Conservation (phyloP, 2,888 invertebrate genomes). For the Acleris emargana region DNA sequence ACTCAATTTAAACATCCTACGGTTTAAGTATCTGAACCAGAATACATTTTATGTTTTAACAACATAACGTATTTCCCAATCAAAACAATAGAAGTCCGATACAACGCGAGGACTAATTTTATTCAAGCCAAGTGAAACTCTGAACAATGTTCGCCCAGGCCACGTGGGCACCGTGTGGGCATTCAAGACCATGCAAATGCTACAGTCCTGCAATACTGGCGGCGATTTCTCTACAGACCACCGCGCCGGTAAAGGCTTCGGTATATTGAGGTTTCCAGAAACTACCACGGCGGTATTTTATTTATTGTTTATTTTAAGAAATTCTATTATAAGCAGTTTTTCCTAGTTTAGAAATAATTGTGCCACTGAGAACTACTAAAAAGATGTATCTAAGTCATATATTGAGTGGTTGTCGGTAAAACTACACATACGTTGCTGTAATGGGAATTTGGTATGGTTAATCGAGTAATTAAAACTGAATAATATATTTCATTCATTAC, state of each 20-base stretch:
- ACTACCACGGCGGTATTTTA: constrained; percentile 1
- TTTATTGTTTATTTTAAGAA: background rate
- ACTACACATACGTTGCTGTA: too few relatives aligned
- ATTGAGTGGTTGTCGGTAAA: too few relatives aligned
- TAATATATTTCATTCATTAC: background rate
- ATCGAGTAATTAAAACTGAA: background rate
- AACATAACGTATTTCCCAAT: constrained; percentile 15
- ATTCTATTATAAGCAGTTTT: background rate
- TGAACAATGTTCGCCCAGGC: constrained; percentile 19
- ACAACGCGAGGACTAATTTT: constrained; percentile 20
- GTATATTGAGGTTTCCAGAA: constrained; percentile 3
- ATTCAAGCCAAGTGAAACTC: constrained; percentile 29
- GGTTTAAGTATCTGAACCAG: background rate
- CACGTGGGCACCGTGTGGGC: constrained; percentile 41
- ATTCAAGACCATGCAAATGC: constrained; percentile 52
- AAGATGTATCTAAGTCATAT: too few relatives aligned
- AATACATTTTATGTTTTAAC: background rate
- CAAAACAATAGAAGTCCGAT: constrained; percentile 21
- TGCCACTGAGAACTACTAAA: too few relatives aligned
- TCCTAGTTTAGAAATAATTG: too few relatives aligned
- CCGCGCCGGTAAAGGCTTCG: constrained; percentile 33
- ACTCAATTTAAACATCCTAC: background rate
- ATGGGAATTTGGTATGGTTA: background rate
- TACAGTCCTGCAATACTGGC: constrained; percentile 13
- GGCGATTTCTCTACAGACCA: constrained; percentile 41